Evolutionary conservation across 2,113 vertebrate genomes (phyloP).

Genomic region (Steatornis caripensis): DNA sequence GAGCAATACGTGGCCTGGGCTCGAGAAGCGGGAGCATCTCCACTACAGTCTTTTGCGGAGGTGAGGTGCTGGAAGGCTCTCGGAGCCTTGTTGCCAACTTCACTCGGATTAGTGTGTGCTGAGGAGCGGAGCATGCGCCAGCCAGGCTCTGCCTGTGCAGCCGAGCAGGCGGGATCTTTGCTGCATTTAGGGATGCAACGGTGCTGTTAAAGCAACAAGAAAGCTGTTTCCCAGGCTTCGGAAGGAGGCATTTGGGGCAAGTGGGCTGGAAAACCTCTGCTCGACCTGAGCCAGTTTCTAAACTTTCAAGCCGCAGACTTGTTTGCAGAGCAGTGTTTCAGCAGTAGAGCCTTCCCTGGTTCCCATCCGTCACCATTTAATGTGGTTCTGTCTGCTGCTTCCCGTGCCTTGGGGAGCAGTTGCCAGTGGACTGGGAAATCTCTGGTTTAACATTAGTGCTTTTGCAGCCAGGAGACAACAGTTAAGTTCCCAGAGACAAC

Average conservation of each 20-base stretch:
- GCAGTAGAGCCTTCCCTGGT: neutral
- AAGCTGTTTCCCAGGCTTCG: fast-evolving
- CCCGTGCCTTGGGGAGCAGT: neutral
- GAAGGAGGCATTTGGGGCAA: neutral
- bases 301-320: fast-evolving
- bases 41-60: fast-evolving
- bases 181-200: fast-evolving
- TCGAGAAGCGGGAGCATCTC: neutral
- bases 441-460: neutral
- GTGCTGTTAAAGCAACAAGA: neutral
- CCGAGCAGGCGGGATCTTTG: neutral
- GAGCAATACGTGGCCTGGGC: neutral
- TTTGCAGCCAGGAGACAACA: neutral
- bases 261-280: neutral
- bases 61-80: neutral
- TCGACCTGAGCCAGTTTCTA: fast-evolving
- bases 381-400: neutral
- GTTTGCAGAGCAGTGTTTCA: neutral
- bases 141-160: fast-evolving
- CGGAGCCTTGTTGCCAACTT: neutral
- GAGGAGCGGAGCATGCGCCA: fast-evolving
- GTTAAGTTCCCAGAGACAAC: neutral
- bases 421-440: neutral
- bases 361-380: neutral
- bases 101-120: fast-evolving